These are phyloP conservation scores for Tenthredo notha DNA, from an alignment of 2,888 invertebrate genomes.

Conservation along the genomic window DNA sequence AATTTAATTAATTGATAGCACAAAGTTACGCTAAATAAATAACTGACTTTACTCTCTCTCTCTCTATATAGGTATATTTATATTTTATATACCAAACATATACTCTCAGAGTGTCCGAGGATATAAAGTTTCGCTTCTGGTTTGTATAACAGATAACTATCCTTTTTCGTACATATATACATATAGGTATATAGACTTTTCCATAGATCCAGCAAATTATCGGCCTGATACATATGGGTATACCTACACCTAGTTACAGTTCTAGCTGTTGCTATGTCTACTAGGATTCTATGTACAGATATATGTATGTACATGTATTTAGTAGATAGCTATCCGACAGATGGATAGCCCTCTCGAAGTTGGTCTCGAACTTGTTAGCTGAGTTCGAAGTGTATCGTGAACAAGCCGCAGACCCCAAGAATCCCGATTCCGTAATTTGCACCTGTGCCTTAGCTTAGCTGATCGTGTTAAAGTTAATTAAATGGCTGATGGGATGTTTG, in stretches of 20 bases:
- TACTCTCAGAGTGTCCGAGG: background rate
- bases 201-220: background rate
- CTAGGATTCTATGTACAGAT: background rate
- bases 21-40: slow-evolving; percentile 48
- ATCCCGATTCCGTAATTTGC: slow-evolving; percentile 41
- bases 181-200: background rate
- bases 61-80: background rate
- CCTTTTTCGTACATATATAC: background rate
- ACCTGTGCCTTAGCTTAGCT: background rate
- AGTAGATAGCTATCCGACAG: slow-evolving; percentile 17
- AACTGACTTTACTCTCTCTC: background rate
- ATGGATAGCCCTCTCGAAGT: slow-evolving; percentile 29
- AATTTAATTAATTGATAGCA: slow-evolving; percentile 50
- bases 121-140: background rate
- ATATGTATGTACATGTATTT: background rate
- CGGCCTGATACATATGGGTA: too few species aligned
- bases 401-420: slow-evolving; percentile 47
- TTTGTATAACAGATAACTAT: background rate
- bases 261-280: background rate
- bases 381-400: slow-evolving; percentile 43
- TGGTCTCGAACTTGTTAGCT: slow-evolving; percentile 33
- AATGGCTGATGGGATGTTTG: slow-evolving; percentile 8
- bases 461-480: slow-evolving; percentile 38
- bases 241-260: background rate
- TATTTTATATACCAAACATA: background rate